Percentiles rank a stretch among this genome's conserved stretches.
Evolutionary conservation across 2,888 invertebrate species (phyloP).

Genomic region (Himalopsyche japonica): DNA sequence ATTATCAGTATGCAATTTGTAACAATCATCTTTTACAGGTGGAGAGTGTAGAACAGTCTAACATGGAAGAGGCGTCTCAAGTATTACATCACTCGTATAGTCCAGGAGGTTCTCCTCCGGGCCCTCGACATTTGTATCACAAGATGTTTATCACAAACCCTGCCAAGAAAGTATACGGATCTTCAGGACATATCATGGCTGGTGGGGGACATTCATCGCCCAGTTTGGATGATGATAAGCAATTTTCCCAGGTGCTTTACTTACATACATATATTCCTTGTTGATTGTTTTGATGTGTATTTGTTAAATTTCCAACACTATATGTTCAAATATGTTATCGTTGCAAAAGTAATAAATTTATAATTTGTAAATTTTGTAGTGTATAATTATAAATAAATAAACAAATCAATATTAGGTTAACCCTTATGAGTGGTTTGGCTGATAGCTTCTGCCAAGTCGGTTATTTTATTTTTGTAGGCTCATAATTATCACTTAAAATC

Average conservation of each 20-base stretch:
- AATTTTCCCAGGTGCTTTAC: conserved; percentile 18
- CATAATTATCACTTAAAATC: too few relatives aligned
- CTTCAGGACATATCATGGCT: neutral
- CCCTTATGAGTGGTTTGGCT: too few relatives aligned
- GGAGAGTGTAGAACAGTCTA: neutral
- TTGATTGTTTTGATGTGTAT: too few relatives aligned
- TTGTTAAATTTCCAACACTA: too few relatives aligned
- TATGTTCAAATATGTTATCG: too few relatives aligned
- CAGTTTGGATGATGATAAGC: conserved; percentile 18
- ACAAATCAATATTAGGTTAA: too few relatives aligned
- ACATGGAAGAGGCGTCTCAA: neutral
- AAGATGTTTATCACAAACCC: conserved; percentile 61
- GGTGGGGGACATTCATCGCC: conserved; percentile 14
- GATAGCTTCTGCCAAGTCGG: too few relatives aligned
- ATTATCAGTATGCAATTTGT: neutral
- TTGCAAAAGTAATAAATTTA: too few relatives aligned
- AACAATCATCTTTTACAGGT: neutral
- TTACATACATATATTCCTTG: too few relatives aligned
- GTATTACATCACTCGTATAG: conserved; percentile 59
- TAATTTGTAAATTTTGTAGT: too few relatives aligned
- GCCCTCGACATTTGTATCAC: conserved; percentile 62
- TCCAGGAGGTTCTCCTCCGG: conserved; percentile 50
- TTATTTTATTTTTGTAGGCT: too few relatives aligned
- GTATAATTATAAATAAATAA: too few relatives aligned
- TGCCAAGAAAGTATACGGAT: conserved; percentile 49